Percentiles rank a stretch among this genome's conserved stretches.
phyloP scores from a whole-genome alignment of 2,797 vertebrate genomes.

The Sciurus vulgaris region DNA sequence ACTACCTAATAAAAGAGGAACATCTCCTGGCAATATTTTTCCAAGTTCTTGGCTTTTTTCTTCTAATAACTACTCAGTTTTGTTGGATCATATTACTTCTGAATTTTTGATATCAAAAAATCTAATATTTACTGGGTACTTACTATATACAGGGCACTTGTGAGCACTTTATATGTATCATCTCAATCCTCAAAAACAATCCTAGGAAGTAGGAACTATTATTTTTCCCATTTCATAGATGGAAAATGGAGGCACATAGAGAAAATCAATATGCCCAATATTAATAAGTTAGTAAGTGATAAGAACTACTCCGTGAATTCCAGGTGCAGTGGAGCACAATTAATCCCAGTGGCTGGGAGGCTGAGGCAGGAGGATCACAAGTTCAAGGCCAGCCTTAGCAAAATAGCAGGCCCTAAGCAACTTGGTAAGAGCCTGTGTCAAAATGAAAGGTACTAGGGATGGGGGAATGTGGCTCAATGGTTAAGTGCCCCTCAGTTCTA shows the following conservation, averaged over 20 bases:
- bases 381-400: too few species aligned
- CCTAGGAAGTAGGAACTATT: background rate
- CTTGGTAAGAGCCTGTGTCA: too few species aligned
- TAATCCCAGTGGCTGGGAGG: too few species aligned
- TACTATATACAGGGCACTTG: background rate
- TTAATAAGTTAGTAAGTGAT: background rate
- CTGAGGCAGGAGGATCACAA: too few species aligned
- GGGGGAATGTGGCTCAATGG: too few species aligned
- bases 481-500: too few species aligned
- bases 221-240: background rate
- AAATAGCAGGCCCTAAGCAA: too few species aligned
- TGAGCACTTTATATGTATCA: background rate
- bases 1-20: background rate
- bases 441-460: too few species aligned
- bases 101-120: background rate
- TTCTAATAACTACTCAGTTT: background rate
- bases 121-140: background rate
- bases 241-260: background rate
- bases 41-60: slow-evolving; percentile 6
- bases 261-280: background rate
- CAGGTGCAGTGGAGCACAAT: too few species aligned
- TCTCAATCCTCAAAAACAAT: background rate
- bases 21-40: background rate
- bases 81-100: background rate
- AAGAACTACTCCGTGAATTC: background rate